phyloP scores from a whole-genome alignment of 2,888 invertebrate species.

The Ischnus inquisitorius region DNA sequence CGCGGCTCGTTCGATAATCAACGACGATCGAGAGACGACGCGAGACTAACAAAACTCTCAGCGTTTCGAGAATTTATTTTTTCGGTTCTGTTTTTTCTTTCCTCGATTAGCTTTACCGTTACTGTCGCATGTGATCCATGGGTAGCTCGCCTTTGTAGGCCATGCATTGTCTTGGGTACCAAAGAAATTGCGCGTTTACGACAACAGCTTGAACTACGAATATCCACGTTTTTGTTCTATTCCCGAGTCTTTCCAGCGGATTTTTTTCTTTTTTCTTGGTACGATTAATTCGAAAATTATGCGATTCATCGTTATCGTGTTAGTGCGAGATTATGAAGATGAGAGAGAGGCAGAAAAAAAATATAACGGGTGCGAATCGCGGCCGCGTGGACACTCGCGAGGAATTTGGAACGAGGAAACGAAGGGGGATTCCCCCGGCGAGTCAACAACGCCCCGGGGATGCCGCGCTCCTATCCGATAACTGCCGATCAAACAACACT shows the following conservation, averaged over 20 bases:
- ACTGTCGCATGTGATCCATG: background rate
- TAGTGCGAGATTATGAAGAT: slow-evolving; percentile 17
- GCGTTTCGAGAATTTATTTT: slow-evolving; percentile 32
- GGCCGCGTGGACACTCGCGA: slow-evolving; percentile 73
- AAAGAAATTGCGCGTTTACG: background rate
- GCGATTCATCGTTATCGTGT: background rate
- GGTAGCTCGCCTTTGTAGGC: background rate
- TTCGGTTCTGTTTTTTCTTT: slow-evolving; percentile 3
- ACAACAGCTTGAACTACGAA: background rate
- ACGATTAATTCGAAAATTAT: background rate
- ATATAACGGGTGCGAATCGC: slow-evolving; percentile 55
- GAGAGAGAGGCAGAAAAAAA: slow-evolving; percentile 29
- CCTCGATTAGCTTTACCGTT: background rate
- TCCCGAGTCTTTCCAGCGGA: background rate
- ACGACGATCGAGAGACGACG: slow-evolving; percentile 49
- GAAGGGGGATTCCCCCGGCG: slow-evolving; percentile 68
- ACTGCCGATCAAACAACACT: slow-evolving; percentile 78
- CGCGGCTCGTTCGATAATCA: slow-evolving; percentile 58
- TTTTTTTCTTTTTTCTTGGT: background rate
- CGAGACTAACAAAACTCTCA: slow-evolving; percentile 19
- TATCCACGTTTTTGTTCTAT: background rate
- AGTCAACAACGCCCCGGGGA: slow-evolving; percentile 58
- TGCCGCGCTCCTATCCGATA: slow-evolving; percentile 70
- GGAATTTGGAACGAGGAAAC: slow-evolving; percentile 78
- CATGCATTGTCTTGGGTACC: background rate